phyloP scores from a whole-genome alignment of 2,113 vertebrate genomes.

The Emydura subglobosa region DNA sequence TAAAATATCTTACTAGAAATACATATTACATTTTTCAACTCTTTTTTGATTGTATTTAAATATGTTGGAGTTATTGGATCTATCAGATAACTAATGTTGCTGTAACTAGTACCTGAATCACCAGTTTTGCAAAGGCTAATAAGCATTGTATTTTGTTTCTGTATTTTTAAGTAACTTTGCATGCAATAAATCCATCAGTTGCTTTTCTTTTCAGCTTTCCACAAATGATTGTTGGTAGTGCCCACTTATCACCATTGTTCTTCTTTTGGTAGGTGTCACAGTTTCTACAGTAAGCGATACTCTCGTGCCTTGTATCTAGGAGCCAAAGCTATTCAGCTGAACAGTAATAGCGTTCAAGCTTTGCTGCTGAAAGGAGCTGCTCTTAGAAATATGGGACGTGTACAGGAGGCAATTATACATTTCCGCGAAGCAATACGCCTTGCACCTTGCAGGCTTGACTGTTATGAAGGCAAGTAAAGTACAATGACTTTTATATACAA shows the following conservation, averaged over 20 bases:
- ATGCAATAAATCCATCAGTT: background rate
- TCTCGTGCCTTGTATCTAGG: slow-evolving; percentile 96
- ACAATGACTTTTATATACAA: accelerated
- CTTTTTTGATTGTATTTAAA: background rate
- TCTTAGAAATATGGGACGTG: slow-evolving; percentile 94
- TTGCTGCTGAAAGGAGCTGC: slow-evolving; percentile 96
- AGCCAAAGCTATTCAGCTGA: slow-evolving; percentile 98
- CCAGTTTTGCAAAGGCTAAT: background rate
- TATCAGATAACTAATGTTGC: background rate
- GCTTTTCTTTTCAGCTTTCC: background rate
- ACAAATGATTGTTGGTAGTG: accelerated
- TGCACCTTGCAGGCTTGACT: slow-evolving; percentile 94
- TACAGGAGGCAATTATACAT: slow-evolving; percentile 98
- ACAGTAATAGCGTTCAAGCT: slow-evolving; percentile 97
- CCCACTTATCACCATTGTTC: accelerated
- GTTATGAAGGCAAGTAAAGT: slow-evolving; percentile 89
- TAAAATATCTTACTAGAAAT: background rate
- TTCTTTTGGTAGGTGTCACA: slow-evolving; percentile 88
- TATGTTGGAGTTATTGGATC: background rate
- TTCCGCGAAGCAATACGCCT: slow-evolving; percentile 96
- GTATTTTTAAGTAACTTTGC: background rate
- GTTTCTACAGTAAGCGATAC: slow-evolving; percentile 98
- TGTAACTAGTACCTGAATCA: background rate
- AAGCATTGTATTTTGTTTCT: background rate
- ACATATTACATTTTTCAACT: accelerated